A percentile compares a stretch with the other conserved stretches of the same genome.
These are phyloP conservation scores for Chionis minor DNA, from an alignment of 2,113 vertebrate genomes.

Conservation along the genomic window DNA sequence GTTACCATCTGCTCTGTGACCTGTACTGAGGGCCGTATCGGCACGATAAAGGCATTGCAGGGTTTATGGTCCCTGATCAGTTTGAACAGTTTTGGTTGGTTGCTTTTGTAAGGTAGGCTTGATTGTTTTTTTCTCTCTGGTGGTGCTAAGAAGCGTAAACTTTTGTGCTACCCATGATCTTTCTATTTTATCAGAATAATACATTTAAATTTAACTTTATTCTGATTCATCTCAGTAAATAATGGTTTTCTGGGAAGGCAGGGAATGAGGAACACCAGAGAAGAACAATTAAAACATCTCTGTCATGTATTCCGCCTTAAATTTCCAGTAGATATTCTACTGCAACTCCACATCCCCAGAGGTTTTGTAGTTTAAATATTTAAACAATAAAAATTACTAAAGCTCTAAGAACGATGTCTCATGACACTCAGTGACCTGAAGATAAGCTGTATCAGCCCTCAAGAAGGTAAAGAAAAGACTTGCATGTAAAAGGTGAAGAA, in stretches of 20 bases:
- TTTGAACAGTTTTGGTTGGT: not conserved
- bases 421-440: constrained; percentile 63
- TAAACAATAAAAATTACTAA: constrained; percentile 66
- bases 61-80: not conserved
- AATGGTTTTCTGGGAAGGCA: not conserved
- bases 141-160: not conserved
- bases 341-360: not conserved
- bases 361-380: constrained; percentile 60
- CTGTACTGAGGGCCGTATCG: not conserved
- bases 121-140: not conserved
- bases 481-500: constrained; percentile 43
- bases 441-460: constrained; percentile 47
- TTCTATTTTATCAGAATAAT: not conserved
- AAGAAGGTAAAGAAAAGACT: constrained; percentile 57
- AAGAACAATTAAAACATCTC: not conserved
- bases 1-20: not conserved
- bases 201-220: not conserved
- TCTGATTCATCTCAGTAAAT: not conserved
- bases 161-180: not conserved
- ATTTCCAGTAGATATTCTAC: not conserved
- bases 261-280: not conserved
- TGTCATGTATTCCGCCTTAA: constrained; percentile 35
- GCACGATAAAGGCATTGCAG: not conserved
- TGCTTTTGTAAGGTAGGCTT: not conserved
- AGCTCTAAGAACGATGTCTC: constrained; percentile 51